Evolutionary conservation across 2,797 vertebrate species (phyloP), one percentile per base, ranked within the genome.

Genomic region (Geotrypetes seraphini): DNA sequence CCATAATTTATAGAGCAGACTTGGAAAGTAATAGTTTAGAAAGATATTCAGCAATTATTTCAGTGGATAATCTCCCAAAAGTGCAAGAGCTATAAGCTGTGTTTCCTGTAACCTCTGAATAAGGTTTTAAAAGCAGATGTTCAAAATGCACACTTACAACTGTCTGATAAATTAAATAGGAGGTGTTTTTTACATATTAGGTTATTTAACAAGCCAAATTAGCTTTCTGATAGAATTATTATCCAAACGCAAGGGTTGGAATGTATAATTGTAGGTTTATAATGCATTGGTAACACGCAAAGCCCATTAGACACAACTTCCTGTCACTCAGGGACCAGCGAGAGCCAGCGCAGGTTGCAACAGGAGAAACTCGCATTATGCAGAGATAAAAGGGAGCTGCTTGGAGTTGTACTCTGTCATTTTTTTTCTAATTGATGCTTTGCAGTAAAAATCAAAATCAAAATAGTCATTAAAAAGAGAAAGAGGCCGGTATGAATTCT

Each of bases 311-410:
- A 27, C 14, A 30, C n/a, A 13, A 10, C 27, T 32, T 6, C 12
- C 11, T 24, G 6, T 12, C 25, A 28, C 1, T 36, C 1, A 4
- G 8, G 22, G 31, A 31, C 34, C 25, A 11, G 3, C 13, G 3
- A 12, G 6, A 21, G 14, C 10, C 0, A 0, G 8, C 39, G n/a
- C 17, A 43, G 2, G 1, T 15, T 33, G 30, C 0, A 0, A 16
- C 19, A 17, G 12, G 3, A 19, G 14, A 12, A 13, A 22, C 10
- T 33, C 14, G 16, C 22, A 1, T 22, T 27, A n/a, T 16, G 36
- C 10, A 24, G 10, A 21, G 9, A 48, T 24, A 16, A 33, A 33
- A 25, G 5, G 36, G 7, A 16, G 21, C 22, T 33, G 6, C 16
- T 6, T n/a, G n/a, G n/a, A n/a, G 28, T 28, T 12, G 18, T 7